Base-by-base conservation (phyloP, 2,888 invertebrate genomes). In the Brachylomia viminalis region DNA sequence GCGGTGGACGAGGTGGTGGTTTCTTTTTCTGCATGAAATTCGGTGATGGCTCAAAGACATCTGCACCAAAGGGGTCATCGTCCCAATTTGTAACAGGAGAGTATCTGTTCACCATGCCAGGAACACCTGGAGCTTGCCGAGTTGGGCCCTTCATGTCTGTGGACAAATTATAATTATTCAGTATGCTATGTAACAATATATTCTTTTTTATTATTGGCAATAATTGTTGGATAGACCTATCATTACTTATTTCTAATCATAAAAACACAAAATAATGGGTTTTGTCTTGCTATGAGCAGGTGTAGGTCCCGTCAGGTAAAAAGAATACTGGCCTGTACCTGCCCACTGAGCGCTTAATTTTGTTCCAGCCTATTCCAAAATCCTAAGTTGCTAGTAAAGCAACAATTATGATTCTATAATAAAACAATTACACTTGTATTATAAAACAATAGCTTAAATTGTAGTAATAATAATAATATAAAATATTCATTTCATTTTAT, bases 1-100 rank as follows among this genome's bases (percentile, higher is more conserved):
- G 98, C 74, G 98, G 98, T 8, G 98, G 98, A 54, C 98, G 94
- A 8, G 98, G 98, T 7, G 98, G 98, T 52, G 98, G 98, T 91
- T 97, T 97, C 90, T 97, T 98, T 92, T 97, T 98, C 82, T 97
- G 97, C 38, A 91, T 88, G 33, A 83, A 88, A 83, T 95, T 91
- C 67, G 95, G 95, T 58, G 92, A 93, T 52, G 96, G 95, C 77
- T 96, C 96, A 91, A 97, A 96, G 1, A 96, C 92, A 92, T 97
- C 96, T 58, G 95, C 92, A 78, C 94, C 95, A 90, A 96, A 97
- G 2, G 96, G 96, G 87, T 97, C 96, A 92, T 95, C 94, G 87
- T 95, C 94, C 96, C 96, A 97, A 85, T 95, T 95, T 6, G 97
- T 97, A 45, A 97, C 97, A 67, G 97, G 96, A 20, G 97, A 97